Evolutionary conservation across 2,888 invertebrate genomes (phyloP), one percentile per base, ranked within the genome.

Genomic region (Pollenia labialis): DNA sequence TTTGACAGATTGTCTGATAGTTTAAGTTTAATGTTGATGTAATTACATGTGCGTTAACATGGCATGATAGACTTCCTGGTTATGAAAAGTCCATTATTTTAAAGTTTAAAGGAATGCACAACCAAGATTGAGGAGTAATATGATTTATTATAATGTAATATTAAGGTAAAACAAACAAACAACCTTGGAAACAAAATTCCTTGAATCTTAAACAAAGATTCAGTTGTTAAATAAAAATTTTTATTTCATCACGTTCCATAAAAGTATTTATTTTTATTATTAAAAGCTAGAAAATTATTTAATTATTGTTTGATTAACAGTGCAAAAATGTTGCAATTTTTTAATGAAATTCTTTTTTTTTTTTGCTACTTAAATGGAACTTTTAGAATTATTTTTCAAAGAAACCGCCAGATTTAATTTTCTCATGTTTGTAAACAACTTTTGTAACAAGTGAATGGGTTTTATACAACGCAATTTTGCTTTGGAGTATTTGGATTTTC

Each of bases 1-100:
- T 83, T 86, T 86, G 82, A 86, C 86, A 86, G 86, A 80, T 81
- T 86, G 86, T 83, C 72, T 81, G 86, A 80, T 86, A 86, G 32
- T 76, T 86, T 83, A 83, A 71, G 80, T 69, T 81, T 76, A 86
- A 80, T 83, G 75, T 66, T 58, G n/a, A 75, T 58, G 83, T 86
- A 86, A 86, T 86, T 86, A 86, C 83, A 86, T 72, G 80, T 72
- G 74, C 80, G 82, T 71, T 83, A 80, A 82, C 80, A 83, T 76
- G 58, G 52, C 58, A 58, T 11, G 46, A 69, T 69, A 74, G 54
- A 83, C 86, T 86, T 86, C 86, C 86, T 86, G 71, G 80, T 86
- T 83, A n/a, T 75, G 16, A 32, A 56, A 56, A 69, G 68, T 9
- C 10, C 64, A 77, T 77, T 66, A 66, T 50, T 54, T 82, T 72